Evolutionary conservation across 2,888 invertebrate species (phyloP).

Genomic region (Platynereis dumerilii): DNA sequence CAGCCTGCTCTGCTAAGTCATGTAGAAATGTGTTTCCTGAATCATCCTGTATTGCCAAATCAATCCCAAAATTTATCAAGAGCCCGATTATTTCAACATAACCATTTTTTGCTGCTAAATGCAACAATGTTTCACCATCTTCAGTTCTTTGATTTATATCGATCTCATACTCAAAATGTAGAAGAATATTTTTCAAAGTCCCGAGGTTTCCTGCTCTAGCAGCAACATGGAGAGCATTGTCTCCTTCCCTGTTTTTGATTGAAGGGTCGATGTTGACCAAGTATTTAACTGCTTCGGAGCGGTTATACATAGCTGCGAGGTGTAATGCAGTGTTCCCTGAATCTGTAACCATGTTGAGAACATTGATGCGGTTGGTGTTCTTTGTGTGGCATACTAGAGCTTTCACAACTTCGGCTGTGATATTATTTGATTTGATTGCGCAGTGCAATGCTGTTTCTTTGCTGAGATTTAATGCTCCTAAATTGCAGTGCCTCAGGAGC

Average conservation of each 20-base stretch:
- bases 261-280: too few species aligned
- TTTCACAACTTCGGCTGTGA: neutral
- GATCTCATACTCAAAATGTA: too few species aligned
- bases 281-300: too few species aligned
- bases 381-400: neutral
- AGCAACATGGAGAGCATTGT: conserved; percentile 48
- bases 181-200: too few species aligned
- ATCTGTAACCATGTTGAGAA: neutral
- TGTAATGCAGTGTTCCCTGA: neutral
- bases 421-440: neutral
- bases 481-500: conserved; percentile 32
- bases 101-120: neutral
- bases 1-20: conserved; percentile 38
- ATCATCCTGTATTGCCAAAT: conserved; percentile 39
- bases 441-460: conserved; percentile 1
- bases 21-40: conserved; percentile 51
- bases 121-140: conserved; percentile 6
- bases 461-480: neutral
- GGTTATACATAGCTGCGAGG: too few species aligned
- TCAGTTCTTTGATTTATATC: neutral
- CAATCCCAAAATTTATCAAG: conserved; percentile 35
- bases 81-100: neutral
- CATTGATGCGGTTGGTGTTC: neutral
- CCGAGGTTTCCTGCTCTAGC: conserved; percentile 21
- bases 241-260: conserved; percentile 43